Percentiles rank a stretch among this genome's conserved stretches.
These are phyloP conservation scores for Drepana arcuata DNA, from an alignment of 1,140 invertebrate genomes.

Conservation along the genomic window DNA sequence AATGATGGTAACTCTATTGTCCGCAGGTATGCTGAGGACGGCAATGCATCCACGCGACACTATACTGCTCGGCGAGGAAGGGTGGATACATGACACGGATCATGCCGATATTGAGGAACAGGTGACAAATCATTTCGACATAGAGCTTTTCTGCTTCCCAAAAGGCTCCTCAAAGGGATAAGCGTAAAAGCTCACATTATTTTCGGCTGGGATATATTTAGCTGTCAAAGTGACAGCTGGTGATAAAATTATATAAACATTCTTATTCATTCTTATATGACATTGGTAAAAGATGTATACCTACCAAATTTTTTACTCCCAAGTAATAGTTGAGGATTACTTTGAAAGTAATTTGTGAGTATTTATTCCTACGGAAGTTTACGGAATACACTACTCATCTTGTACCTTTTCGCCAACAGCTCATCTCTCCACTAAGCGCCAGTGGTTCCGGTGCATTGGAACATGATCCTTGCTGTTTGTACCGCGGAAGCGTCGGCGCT, in stretches of 20 bases:
- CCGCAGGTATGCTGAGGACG: slow-evolving; percentile 79
- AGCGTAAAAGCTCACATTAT: no score
- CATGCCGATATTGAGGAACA: slow-evolving; percentile 98
- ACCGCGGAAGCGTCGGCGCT: slow-evolving; percentile 83
- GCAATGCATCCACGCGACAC: slow-evolving; percentile 94
- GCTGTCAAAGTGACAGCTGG: no score
- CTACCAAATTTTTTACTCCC: no score
- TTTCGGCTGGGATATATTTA: no score
- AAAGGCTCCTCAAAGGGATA: no score
- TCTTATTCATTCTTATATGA: slow-evolving; percentile 8
- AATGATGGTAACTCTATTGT: no score
- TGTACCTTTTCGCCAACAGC: slow-evolving; percentile 24
- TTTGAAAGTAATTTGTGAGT: no score
- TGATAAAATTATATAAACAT: not conserved
- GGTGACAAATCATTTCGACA: slow-evolving; percentile 79
- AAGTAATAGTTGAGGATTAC: no score
- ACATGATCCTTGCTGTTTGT: slow-evolving; percentile 94
- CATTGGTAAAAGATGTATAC: no score
- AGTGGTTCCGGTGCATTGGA: slow-evolving; percentile 96
- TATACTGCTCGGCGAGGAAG: slow-evolving; percentile 83
- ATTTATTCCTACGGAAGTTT: no score
- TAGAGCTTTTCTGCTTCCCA: no score
- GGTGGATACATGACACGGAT: slow-evolving; percentile 94
- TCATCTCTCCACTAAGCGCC: slow-evolving; percentile 72
- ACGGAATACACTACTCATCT: no score